Evolutionary conservation across 1,140 invertebrate genomes (phyloP), one percentile per base, ranked within the genome.

Genomic region (Cecropterus lyciades): DNA sequence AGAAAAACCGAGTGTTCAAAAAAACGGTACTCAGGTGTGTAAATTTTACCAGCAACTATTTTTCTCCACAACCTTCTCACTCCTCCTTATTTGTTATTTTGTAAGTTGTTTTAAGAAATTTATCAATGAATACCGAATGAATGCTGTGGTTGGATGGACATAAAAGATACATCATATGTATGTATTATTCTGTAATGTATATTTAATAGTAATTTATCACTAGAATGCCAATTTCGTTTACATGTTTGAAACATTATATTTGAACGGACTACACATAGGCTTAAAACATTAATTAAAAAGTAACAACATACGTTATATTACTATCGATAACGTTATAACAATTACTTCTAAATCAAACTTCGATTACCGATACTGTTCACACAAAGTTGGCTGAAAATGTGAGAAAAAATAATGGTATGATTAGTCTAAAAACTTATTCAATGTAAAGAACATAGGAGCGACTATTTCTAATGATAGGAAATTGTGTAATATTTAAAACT

Each of bases 351-450:
- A 87, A 85, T 83, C 78, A 88, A 84, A 84, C 84, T 82, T 79
- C 84, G 80, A 80, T 86, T 85, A 86, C 82, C 82, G 77, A 86
- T 86, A 82, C 81, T 93, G 93, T 93, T 94, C 95, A 95, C 94
- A 95, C 94, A 94, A 95, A 94, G 94, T 95, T 95, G 93, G 93
- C 95, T 95, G 94, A 84, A 94, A 92, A 93, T 89, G 85, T 85
- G 87, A 80, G 87, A 91, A 85, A 85, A 87, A 84, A 88, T 75
- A 78, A 85, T 83, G 69, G 62, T 62, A 85, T 88, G 81, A 76
- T 91, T 90, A 89, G 77, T 86, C 82, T 92, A 87, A 85, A 69
- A 81, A 77, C 73, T 70, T 69, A 80, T 75, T 67, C 37, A 72
- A 68, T 66, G 62, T 73, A 43, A 75, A 79, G 46, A 82, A 85